Conservation (phyloP, 2,797 vertebrate species). For the Myiotriccus ornatus region DNA sequence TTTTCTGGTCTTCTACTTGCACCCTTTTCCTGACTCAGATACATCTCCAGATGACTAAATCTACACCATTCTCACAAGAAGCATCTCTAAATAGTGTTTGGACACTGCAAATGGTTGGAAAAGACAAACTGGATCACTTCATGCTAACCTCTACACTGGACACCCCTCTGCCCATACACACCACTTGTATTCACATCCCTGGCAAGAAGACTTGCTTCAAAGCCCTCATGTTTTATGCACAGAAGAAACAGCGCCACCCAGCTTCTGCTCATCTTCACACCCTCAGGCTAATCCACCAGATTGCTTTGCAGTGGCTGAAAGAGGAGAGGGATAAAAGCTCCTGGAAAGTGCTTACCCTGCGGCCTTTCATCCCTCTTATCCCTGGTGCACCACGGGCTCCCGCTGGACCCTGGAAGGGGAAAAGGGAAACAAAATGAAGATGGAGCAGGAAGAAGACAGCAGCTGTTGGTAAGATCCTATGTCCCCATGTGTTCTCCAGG, state of each 20-base stretch:
- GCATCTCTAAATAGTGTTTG: not conserved
- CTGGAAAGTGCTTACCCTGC: conserved; percentile 75
- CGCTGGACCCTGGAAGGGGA: conserved; percentile 81
- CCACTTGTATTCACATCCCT: not conserved
- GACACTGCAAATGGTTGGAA: not conserved
- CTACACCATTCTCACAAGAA: not conserved
- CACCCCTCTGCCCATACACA: not conserved
- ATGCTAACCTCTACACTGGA: not conserved
- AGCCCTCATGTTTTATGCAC: not conserved
- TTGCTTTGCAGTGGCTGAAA: not conserved
- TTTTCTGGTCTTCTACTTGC: not conserved
- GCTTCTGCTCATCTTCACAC: not conserved
- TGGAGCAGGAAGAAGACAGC: not conserved
- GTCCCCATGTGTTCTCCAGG: not conserved
- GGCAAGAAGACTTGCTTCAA: not conserved
- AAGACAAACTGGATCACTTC: not conserved
- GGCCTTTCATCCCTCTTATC: conserved; percentile 86
- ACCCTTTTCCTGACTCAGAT: not conserved
- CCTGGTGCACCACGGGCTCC: conserved; percentile 83
- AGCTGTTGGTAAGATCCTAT: not conserved
- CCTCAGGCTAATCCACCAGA: not conserved
- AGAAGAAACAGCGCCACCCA: not conserved
- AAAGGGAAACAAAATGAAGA: conserved; percentile 20
- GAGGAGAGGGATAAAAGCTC: not conserved
- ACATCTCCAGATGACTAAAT: not conserved